A percentile compares a stretch with the other conserved stretches of the same genome.
phyloP scores from a whole-genome alignment of 2,888 invertebrate species.

The Cosmopolites sordidus region DNA sequence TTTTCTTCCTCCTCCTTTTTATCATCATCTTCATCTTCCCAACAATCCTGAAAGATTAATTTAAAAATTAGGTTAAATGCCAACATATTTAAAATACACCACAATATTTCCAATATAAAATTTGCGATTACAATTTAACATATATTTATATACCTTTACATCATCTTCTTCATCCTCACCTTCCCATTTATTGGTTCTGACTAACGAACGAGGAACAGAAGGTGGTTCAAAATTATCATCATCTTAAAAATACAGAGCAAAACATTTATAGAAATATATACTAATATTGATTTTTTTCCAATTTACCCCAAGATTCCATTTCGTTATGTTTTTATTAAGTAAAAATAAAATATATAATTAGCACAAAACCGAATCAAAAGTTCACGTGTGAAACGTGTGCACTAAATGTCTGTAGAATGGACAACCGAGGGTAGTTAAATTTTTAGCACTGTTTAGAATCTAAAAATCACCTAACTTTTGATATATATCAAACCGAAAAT shows the following conservation, averaged over 20 bases:
- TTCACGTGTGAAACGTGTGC: constrained; percentile 27
- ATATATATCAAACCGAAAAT: constrained; percentile 23
- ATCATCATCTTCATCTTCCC: constrained; percentile 89
- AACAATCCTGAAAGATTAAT: constrained; percentile 68
- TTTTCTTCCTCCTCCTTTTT: constrained; percentile 61
- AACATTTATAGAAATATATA: too few species aligned
- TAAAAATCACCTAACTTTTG: constrained; percentile 12
- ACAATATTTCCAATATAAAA: too few species aligned
- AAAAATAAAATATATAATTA: constrained; percentile 18
- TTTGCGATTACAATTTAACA: too few species aligned
- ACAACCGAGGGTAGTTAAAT: constrained; percentile 13
- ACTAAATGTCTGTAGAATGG: constrained; percentile 18
- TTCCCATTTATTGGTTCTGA: constrained; percentile 71
- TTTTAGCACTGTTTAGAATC: constrained; percentile 13
- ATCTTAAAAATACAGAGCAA: constrained; percentile 52
- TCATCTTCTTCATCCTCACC: constrained; percentile 85
- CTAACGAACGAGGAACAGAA: constrained; percentile 56
- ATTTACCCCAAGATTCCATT: constrained; percentile 49
- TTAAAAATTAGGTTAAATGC: not conserved
- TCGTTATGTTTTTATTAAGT: constrained; percentile 27
- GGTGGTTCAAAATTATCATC: constrained; percentile 68
- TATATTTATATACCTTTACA: constrained; percentile 65
- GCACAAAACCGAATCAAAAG: constrained; percentile 21
- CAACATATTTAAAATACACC: too few species aligned
- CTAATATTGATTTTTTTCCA: too few species aligned